Percentiles rank a stretch among this genome's conserved stretches.
These are phyloP conservation scores for Pomacea maculata DNA, from an alignment of 1,140 invertebrate species.

Conservation along the genomic window DNA sequence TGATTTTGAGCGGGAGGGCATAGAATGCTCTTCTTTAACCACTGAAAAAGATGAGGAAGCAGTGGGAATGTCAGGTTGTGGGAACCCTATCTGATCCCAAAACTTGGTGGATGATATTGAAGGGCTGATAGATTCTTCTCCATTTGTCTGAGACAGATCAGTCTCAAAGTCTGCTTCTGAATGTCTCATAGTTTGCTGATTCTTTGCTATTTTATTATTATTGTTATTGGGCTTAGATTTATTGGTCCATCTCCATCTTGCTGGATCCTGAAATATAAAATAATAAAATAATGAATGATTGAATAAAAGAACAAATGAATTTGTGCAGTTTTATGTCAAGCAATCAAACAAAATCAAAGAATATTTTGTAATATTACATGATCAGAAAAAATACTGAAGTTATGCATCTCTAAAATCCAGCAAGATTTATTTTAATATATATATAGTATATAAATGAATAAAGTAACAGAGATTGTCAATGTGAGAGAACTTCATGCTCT, in stretches of 20 bases:
- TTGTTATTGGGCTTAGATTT: slow-evolving; percentile 26
- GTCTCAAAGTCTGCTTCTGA: not conserved
- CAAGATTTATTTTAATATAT: too few species aligned
- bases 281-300: too few species aligned
- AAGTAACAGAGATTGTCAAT: too few species aligned
- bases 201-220: slow-evolving; percentile 24
- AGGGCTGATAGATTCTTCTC: not conserved
- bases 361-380: too few species aligned
- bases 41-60: not conserved
- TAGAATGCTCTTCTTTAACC: not conserved
- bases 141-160: not conserved
- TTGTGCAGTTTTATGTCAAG: too few species aligned
- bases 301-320: too few species aligned
- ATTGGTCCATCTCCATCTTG: slow-evolving; percentile 24
- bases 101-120: not conserved
- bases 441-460: too few species aligned
- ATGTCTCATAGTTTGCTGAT: slow-evolving; percentile 26
- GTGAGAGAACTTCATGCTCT: too few species aligned
- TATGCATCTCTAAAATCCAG: too few species aligned
- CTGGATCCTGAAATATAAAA: slow-evolving; percentile 10
- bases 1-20: not conserved
- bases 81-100: slow-evolving; percentile 11
- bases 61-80: slow-evolving; percentile 12
- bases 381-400: too few species aligned
- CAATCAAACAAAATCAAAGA: too few species aligned